phyloP scores from a whole-genome alignment of 1,140 invertebrate species.

The Aphaenogaster floridana region DNA sequence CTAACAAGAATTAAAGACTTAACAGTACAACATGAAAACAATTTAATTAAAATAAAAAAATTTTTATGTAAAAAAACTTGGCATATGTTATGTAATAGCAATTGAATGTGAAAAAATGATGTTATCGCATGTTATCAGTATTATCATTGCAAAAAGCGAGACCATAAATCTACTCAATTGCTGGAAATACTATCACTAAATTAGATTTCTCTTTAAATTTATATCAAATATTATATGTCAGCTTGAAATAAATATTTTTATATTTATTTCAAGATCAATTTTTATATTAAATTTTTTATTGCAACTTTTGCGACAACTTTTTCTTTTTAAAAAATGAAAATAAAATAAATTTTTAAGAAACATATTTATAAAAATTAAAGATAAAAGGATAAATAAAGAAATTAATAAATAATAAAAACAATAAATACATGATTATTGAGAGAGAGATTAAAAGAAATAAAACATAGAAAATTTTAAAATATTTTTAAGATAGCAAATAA shows the following conservation, averaged over 20 bases:
- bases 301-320: too few relatives aligned
- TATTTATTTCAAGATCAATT: background rate
- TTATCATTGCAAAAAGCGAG: background rate
- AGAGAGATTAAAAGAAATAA: too few relatives aligned
- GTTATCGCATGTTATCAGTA: background rate
- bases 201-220: background rate
- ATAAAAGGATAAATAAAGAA: too few relatives aligned
- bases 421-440: too few relatives aligned
- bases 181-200: background rate
- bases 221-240: background rate
- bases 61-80: too few relatives aligned
- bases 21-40: too few relatives aligned
- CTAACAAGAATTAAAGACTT: too few relatives aligned
- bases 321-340: too few relatives aligned
- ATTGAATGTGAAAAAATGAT: background rate
- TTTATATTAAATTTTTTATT: background rate
- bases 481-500: background rate
- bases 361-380: too few relatives aligned
- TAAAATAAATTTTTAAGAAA: too few relatives aligned
- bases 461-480: background rate
- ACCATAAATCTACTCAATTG: background rate
- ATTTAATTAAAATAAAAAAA: too few relatives aligned
- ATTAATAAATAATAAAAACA: background rate
- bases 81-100: background rate
- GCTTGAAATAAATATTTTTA: background rate